Conservation (phyloP, 2,797 vertebrate genomes). For the Smutsia gigantea region DNA sequence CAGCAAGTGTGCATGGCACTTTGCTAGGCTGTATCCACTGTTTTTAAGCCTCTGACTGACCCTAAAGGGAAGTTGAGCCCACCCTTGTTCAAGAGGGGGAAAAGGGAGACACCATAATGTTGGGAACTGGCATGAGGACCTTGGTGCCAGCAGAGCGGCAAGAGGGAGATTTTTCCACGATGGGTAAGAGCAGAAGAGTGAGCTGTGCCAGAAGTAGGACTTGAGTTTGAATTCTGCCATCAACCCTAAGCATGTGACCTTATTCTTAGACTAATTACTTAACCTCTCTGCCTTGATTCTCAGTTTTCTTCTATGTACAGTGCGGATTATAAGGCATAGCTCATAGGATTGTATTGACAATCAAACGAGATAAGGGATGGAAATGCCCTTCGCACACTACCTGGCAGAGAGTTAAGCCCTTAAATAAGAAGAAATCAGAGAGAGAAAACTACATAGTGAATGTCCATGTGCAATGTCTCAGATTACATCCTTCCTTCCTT, state of each 20-base stretch:
- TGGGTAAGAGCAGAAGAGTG: not conserved
- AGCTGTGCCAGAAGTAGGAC: not conserved
- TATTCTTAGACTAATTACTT: not conserved
- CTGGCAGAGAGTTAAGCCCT: not conserved
- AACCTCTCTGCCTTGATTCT: not conserved
- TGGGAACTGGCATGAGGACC: not conserved
- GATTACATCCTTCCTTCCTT: not conserved
- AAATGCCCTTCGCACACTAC: not conserved
- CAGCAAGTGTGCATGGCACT: not conserved
- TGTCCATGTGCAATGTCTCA: not conserved
- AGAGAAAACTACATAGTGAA: not conserved
- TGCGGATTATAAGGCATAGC: not conserved
- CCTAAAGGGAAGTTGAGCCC: not conserved
- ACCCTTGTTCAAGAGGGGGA: not conserved
- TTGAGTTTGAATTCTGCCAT: not conserved
- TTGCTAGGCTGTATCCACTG: not conserved
- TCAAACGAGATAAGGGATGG: not conserved
- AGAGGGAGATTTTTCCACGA: not conserved
- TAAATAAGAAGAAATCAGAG: constrained; percentile 29
- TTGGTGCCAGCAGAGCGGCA: not conserved
- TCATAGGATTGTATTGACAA: not conserved
- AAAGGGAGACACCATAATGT: not conserved
- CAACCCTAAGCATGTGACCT: not conserved
- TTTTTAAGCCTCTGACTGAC: not conserved
- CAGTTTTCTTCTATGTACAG: not conserved